phyloP scores from a whole-genome alignment of 2,113 vertebrate genomes.

The Arvicanthis niloticus region DNA sequence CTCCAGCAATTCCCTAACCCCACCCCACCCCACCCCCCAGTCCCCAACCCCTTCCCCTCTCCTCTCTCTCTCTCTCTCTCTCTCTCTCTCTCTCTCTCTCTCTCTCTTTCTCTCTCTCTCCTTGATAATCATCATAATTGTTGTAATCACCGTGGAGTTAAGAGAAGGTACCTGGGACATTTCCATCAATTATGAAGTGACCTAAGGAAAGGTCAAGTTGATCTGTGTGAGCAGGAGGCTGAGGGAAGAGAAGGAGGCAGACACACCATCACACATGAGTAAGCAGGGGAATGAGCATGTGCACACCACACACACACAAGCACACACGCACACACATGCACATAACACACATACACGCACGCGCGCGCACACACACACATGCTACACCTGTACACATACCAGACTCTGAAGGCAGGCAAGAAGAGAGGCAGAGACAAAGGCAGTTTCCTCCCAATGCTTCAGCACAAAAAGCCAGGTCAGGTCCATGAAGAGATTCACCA shows the following conservation, averaged over 20 bases:
- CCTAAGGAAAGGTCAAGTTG: constrained; percentile 73
- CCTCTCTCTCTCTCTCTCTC: not conserved
- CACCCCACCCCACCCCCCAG: not conserved
- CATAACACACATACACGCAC: too few species aligned
- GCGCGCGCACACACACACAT: not conserved
- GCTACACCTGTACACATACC: not conserved
- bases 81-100: not conserved
- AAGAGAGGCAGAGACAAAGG: not conserved
- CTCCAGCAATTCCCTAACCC: constrained; percentile 53
- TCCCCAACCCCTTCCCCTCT: not conserved
- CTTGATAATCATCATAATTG: constrained; percentile 68
- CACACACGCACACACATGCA: accelerated
- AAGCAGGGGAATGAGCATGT: not conserved
- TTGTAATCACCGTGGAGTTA: constrained; percentile 63
- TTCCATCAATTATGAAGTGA: constrained; percentile 60
- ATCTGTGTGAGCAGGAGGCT: not conserved
- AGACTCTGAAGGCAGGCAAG: not conserved
- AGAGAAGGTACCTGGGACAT: constrained; percentile 65
- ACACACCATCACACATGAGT: not conserved
- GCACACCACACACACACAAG: too few species aligned
- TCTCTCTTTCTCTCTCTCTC: not conserved
- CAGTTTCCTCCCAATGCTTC: not conserved
- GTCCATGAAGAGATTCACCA: not conserved
- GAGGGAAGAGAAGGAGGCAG: not conserved
- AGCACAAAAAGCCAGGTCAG: constrained; percentile 26